These are phyloP conservation scores for Thelaira solivaga DNA, from an alignment of 2,888 invertebrate species.

Conservation along the genomic window DNA sequence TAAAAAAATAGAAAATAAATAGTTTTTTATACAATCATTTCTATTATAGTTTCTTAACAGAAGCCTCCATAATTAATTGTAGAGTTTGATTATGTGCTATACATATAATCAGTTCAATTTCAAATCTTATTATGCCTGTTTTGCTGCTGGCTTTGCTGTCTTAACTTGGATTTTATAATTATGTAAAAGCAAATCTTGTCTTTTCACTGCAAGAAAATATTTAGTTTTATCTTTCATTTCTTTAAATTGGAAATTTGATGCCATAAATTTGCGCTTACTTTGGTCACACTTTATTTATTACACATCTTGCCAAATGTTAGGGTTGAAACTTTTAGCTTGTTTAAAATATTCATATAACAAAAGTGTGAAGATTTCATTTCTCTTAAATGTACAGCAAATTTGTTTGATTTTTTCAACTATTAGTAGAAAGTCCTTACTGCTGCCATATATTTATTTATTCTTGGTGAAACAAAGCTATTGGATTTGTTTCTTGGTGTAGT, in stretches of 20 bases:
- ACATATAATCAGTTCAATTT: constrained; percentile 21
- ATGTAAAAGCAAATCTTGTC: not conserved
- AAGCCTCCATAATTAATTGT: not conserved
- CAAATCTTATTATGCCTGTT: not conserved
- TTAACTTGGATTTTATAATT: not conserved
- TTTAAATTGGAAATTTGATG: constrained; percentile 74
- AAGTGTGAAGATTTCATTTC: constrained; percentile 47
- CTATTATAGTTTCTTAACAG: not conserved
- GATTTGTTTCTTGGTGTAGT: not conserved
- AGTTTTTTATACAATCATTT: not conserved
- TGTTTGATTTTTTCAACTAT: not conserved
- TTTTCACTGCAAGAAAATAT: not conserved
- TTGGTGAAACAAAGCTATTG: not conserved
- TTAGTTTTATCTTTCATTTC: constrained; percentile 1
- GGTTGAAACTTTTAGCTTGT: not conserved
- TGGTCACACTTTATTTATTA: constrained; percentile 69
- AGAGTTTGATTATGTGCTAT: not conserved
- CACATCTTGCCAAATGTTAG: constrained; percentile 46
- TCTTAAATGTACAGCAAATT: constrained; percentile 37
- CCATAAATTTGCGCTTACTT: constrained; percentile 70
- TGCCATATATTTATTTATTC: constrained; percentile 12
- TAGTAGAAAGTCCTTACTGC: not conserved
- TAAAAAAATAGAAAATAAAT: not conserved
- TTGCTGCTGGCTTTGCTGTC: not conserved
- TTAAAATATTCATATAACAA: not conserved